Evolutionary conservation across 30 jellyfish, hydroid and myxozoan species (phyloP).

Genomic region (Hydractinia echinata): DNA sequence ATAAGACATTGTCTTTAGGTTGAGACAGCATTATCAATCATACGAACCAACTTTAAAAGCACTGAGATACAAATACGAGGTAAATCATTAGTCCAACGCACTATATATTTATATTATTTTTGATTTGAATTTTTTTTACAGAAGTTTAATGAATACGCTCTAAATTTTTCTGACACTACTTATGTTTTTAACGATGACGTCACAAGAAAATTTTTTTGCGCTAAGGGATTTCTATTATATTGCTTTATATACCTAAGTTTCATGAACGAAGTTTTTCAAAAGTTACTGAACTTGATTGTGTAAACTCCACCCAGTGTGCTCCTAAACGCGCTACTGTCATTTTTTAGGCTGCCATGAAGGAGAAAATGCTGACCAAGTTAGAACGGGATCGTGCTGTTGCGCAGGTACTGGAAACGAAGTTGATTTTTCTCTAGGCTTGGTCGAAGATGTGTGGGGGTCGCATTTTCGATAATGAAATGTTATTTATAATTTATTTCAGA

Average conservation of each 20-base stretch:
- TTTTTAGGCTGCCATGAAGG: slow-evolving; percentile 89
- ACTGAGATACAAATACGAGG: slow-evolving; percentile 83
- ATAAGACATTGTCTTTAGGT: slow-evolving; percentile 25
- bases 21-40: slow-evolving; percentile 73
- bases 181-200: too few species aligned
- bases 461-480: too few species aligned
- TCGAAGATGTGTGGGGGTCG: too few species aligned
- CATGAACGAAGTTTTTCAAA: neutral
- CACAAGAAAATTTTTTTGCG: too few species aligned
- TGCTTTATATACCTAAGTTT: neutral
- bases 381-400: slow-evolving; percentile 93
- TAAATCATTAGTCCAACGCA: neutral
- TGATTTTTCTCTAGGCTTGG: too few species aligned
- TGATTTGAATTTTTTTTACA: too few species aligned
- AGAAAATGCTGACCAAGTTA: slow-evolving; percentile 72
- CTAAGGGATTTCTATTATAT: too few species aligned
- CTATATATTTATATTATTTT: too few species aligned
- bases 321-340: neutral
- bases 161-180: too few species aligned
- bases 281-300: too few species aligned
- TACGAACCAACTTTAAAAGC: slow-evolving; percentile 84
- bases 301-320: too few species aligned
- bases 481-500: slow-evolving; percentile 24
- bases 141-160: too few species aligned
- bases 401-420: slow-evolving; percentile 42